Evolutionary conservation across 2,113 vertebrate genomes (phyloP), one percentile per base, ranked within the genome.

Genomic region (Murina feae): DNA sequence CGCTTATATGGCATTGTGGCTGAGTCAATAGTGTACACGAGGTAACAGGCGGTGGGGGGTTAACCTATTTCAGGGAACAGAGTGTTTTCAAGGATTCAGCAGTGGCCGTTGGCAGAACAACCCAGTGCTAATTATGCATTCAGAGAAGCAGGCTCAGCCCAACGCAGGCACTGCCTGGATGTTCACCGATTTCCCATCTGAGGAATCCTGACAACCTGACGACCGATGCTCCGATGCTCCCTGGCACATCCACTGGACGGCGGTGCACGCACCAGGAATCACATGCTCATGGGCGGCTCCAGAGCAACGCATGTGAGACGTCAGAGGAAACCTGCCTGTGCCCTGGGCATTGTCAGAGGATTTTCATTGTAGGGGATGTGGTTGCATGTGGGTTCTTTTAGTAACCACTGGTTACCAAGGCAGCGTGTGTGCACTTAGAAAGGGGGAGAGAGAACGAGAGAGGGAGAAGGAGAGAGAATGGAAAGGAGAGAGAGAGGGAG

Each of bases 61-160:
- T 66, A 89, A 49, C 93, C 91, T 95, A 83, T 92, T 96, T 91
- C 69, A 71, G 79, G 94, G 91, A 87, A 94, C 89, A 71, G 44
- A 58, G 63, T 65, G 68, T 92, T 75, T 90, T 82, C 63, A 82
- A 92, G 74, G 82, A 71, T 72, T 95, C 39, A 47, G 88, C 49
- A 10, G 42, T 6, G 63, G 93, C 89, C 79, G 1, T 23, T 71
- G 92, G 83, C 86, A 93, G 89, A 53, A 84, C 78, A 72, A 10
- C 8, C 0, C 0, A 0, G 28, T 12, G 79, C 65, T 76, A 49
- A 82, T 76, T 80, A 51, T 4, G 79, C 63, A 30, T 75, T 53
- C 89, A 47, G 58, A 55, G 44, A 23, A 68, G 91, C 89, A 3
- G 53, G 60, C 89, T 72, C 8, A 0, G 12, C 76, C 17, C 76